Conservation (phyloP, 1,140 invertebrate genomes). For the Drosophila littoralis region DNA sequence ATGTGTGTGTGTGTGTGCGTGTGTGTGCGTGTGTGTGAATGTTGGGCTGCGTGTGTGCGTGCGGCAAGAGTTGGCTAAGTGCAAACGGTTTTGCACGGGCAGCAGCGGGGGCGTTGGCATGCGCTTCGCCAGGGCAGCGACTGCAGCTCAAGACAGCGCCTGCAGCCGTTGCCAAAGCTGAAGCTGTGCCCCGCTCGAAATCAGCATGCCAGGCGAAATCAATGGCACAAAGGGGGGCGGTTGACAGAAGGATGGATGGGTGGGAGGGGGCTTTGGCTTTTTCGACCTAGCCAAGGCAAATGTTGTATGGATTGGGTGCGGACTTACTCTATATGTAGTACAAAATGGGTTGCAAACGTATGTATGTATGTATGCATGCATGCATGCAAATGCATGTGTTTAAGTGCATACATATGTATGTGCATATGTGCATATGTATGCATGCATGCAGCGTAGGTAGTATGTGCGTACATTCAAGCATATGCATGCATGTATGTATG, state of each 20-base stretch:
- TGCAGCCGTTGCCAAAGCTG: conserved; percentile 6
- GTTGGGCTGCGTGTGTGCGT: conserved; percentile 3
- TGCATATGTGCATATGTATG: no score
- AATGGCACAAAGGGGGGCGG: conserved; percentile 7
- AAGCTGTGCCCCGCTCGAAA: not conserved
- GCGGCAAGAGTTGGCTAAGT: conserved; percentile 19
- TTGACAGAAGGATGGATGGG: not conserved
- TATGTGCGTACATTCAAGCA: no score
- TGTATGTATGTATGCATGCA: conserved; percentile 8
- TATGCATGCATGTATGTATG: not conserved
- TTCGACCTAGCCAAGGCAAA: conserved; percentile 30
- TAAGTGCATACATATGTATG: no score
- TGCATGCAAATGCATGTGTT: no score
- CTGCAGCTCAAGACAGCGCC: conserved; percentile 24
- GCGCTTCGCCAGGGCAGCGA: conserved; percentile 27
- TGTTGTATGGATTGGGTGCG: conserved; percentile 20
- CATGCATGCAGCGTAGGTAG: no score
- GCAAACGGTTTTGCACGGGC: conserved; percentile 13
- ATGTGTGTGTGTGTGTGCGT: not conserved
- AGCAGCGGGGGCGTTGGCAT: conserved; percentile 24
- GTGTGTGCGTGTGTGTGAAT: conserved; percentile 6
- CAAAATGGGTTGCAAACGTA: not conserved
- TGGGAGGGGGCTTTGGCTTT: not conserved
- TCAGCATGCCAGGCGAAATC: conserved; percentile 30
- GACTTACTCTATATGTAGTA: not conserved